A percentile compares a stretch with the other conserved stretches of the same genome.
Conservation (phyloP, 2,888 invertebrate genomes). For the Drosophila paracracens region DNA sequence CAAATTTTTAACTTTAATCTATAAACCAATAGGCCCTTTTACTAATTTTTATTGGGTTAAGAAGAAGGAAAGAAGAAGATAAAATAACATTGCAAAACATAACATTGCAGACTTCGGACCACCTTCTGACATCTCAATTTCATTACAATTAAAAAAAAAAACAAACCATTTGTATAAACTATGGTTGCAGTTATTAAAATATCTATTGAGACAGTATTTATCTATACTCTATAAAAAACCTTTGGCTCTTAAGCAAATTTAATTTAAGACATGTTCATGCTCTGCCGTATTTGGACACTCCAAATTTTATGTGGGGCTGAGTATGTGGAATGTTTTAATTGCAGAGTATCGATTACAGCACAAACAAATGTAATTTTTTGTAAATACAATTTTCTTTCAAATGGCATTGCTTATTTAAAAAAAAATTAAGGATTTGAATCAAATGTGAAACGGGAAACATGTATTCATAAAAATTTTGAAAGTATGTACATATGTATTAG, state of each 20-base stretch:
- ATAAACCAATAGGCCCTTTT: background rate
- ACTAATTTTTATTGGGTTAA: background rate
- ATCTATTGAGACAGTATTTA: background rate
- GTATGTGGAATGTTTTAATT: background rate
- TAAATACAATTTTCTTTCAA: background rate
- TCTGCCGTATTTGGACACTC: background rate
- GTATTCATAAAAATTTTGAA: background rate
- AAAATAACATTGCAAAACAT: background rate
- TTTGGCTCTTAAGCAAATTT: background rate
- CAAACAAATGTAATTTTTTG: background rate
- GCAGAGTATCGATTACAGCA: background rate
- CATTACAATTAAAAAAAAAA: background rate
- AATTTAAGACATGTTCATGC: background rate
- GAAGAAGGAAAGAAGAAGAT: background rate
- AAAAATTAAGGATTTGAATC: background rate
- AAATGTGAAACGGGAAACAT: background rate
- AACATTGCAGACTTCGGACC: background rate
- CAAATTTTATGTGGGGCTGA: background rate
- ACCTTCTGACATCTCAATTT: background rate
- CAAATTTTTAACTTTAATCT: background rate
- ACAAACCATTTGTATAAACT: background rate
- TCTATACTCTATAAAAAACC: background rate
- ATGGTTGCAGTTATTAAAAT: background rate
- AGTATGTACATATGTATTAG: background rate
- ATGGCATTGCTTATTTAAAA: background rate